Evolutionary conservation across 2,113 vertebrate genomes (phyloP), one percentile per base, ranked within the genome.

Genomic region (Myanophis thanlyinensis): DNA sequence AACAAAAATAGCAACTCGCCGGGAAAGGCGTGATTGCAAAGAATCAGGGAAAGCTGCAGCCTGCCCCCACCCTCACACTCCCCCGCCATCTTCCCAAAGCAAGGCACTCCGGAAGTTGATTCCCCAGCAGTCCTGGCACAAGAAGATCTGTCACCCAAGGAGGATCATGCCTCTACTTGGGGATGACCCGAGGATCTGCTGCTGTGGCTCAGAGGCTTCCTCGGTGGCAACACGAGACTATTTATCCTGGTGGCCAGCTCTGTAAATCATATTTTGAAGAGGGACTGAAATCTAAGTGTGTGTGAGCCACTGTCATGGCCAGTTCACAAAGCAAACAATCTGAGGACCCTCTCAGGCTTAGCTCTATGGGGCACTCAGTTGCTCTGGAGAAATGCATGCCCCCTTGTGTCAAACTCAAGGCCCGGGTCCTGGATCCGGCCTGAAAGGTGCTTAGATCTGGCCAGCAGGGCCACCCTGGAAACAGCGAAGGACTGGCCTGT

Each of bases 31-130:
- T 27, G 20, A n/a, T 49, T 49, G 35, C 67, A 30, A 35, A 30
- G 67, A 44, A 18, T 18, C 13, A 25, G 27, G n/a, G 44, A 48
- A 30, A 49, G 35, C 23, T 15, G 12, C 20, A 44, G 35, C 30
- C 35, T 0, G 10, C 13, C 25, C 15, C 5, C 30, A 3, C n/a
- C 35, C 5, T n/a, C n/a, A n/a, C n/a, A n/a, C 7, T 12, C 4
- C 88, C 20, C 12, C 13, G n/a, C 8, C 54, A 7, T 6, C 53
- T n/a, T 87, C 23, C 23, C 46, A 13, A 47, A 0, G 23, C 85
- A 48, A 48, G 44, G 44, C 40, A 25, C 35, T 44, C 80, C 30
- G 27, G 59, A 67, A 11, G 59, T n/a, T 30, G 59, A 59, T 62
- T 62, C 59, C 59, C 27, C 12, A 67, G 62, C 62, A 13, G 4